Evolutionary conservation across 2,113 vertebrate species (phyloP).

Genomic region (Raja brachyura): DNA sequence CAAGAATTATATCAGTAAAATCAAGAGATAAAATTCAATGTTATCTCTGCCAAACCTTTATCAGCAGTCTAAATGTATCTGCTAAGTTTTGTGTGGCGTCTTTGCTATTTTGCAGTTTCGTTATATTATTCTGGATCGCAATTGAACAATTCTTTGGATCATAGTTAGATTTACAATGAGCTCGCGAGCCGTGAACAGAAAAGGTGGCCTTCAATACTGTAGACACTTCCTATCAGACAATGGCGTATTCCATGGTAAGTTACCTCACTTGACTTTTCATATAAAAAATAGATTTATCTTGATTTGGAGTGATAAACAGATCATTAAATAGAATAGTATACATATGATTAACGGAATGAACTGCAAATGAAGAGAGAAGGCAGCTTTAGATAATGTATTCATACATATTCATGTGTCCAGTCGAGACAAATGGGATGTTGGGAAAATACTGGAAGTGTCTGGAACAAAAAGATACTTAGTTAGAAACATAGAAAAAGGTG

Average conservation of each 20-base stretch:
- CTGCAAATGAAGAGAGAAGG: not conserved
- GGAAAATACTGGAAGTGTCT: no score
- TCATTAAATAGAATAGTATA: not conserved
- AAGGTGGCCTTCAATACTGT: slow-evolving; percentile 71
- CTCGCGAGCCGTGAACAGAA: slow-evolving; percentile 66
- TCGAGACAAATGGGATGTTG: no score
- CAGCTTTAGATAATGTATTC: not conserved
- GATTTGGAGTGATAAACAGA: not conserved
- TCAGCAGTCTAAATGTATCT: no score
- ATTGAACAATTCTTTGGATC: not conserved
- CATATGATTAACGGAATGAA: not conserved
- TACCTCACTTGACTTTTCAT: not conserved
- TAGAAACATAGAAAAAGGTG: no score
- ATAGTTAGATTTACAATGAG: slow-evolving; percentile 60
- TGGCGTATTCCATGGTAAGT: slow-evolving; percentile 79
- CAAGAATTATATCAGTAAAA: not conserved
- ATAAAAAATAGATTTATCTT: not conserved
- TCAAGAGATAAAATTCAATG: not conserved
- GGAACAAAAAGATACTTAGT: no score
- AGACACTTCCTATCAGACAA: slow-evolving; percentile 89
- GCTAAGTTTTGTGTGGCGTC: not conserved
- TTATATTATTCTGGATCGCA: slow-evolving; percentile 48
- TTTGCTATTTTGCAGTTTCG: slow-evolving; percentile 43
- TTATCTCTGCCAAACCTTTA: no score
- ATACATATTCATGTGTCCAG: no score